A percentile compares a stretch with the other conserved stretches of the same genome.
Evolutionary conservation across 2,797 vertebrate species (phyloP).

Genomic region (Karalla daura): DNA sequence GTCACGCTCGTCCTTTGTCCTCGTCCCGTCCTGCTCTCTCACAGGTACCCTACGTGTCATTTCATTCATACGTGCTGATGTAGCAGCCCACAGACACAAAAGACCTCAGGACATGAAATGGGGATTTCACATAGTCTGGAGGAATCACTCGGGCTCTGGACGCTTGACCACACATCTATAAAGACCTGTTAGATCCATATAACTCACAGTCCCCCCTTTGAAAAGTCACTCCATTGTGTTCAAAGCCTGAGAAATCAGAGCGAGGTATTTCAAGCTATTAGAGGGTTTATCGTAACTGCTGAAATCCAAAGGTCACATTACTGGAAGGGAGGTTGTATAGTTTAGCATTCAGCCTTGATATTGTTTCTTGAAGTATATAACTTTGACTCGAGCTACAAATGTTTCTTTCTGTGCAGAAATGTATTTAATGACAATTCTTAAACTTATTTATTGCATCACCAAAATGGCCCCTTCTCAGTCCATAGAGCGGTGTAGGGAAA

Average conservation of each 20-base stretch:
- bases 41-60: conserved; percentile 21
- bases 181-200: conserved; percentile 74
- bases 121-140: conserved; percentile 66
- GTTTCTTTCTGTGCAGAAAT: background rate
- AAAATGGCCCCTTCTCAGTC: no score
- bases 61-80: conserved; percentile 39
- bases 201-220: conserved; percentile 69
- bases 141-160: conserved; percentile 65
- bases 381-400: background rate
- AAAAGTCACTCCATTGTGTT: conserved; percentile 75
- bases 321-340: conserved; percentile 15
- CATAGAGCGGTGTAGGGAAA: no score
- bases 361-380: background rate
- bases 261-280: conserved; percentile 64
- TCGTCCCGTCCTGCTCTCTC: background rate
- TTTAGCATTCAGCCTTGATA: conserved; percentile 1
- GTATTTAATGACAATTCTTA: no score
- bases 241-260: conserved; percentile 68
- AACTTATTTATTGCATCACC: no score
- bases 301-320: conserved; percentile 51
- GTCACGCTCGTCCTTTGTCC: conserved; percentile 6
- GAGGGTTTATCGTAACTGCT: conserved; percentile 53
- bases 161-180: conserved; percentile 78
- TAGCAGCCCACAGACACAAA: conserved; percentile 50
- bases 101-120: conserved; percentile 60